A percentile compares a stretch with the other conserved stretches of the same genome.
phyloP scores from a whole-genome alignment of 2,888 invertebrate genomes.

The Sphaerophoria rueppellii region DNA sequence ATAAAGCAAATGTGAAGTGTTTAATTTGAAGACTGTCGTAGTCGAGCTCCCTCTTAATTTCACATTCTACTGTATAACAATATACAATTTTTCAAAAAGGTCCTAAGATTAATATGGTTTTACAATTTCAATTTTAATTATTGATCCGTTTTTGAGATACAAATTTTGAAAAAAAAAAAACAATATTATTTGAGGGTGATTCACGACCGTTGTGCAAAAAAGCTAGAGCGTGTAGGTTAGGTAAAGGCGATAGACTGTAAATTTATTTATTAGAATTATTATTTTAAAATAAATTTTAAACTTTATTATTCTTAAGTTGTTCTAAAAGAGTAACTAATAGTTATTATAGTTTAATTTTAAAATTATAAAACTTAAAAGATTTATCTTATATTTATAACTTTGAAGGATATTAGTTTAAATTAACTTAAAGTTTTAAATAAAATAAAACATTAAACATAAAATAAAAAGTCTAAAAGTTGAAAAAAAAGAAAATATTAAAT shows the following conservation, averaged over 20 bases:
- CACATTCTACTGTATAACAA: too few relatives aligned
- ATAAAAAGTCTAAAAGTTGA: slow-evolving; percentile 77
- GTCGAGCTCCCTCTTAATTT: too few relatives aligned
- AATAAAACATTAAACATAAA: slow-evolving; percentile 75
- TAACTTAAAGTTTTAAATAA: slow-evolving; percentile 84
- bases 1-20: too few relatives aligned
- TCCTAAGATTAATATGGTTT: too few relatives aligned
- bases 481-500: slow-evolving; percentile 77
- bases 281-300: slow-evolving; percentile 83
- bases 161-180: too few relatives aligned
- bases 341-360: slow-evolving; percentile 70
- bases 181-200: too few relatives aligned
- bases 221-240: slow-evolving; percentile 85
- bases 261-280: slow-evolving; percentile 84
- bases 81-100: too few relatives aligned
- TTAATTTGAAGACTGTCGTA: too few relatives aligned
- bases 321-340: slow-evolving; percentile 82
- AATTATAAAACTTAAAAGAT: slow-evolving; percentile 85
- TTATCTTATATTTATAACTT: slow-evolving; percentile 84
- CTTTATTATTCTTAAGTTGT: slow-evolving; percentile 83
- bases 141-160: too few relatives aligned
- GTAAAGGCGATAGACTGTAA: slow-evolving; percentile 86
- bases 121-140: too few relatives aligned
- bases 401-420: slow-evolving; percentile 86
- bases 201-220: too few relatives aligned